These are phyloP conservation scores for Lagocephalus sceleratus DNA, from an alignment of 2,797 vertebrate species.

Conservation along the genomic window DNA sequence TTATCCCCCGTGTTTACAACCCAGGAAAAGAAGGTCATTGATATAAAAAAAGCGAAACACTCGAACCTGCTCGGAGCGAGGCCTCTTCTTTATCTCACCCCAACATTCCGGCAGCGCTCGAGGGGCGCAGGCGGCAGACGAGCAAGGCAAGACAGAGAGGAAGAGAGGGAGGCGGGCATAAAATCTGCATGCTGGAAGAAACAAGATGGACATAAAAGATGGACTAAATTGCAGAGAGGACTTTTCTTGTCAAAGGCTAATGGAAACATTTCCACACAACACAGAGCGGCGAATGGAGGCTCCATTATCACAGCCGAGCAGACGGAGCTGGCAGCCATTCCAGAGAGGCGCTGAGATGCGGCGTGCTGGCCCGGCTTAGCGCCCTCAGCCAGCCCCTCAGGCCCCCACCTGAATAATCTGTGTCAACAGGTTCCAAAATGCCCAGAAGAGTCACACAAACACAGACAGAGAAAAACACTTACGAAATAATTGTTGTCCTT, in stretches of 20 bases:
- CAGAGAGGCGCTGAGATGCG: slow-evolving; percentile 73
- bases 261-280: slow-evolving; percentile 82
- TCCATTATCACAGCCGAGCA: slow-evolving; percentile 81
- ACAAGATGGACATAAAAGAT: slow-evolving; percentile 85
- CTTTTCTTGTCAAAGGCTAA: slow-evolving; percentile 82
- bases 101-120: slow-evolving; percentile 71
- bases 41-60: slow-evolving; percentile 73
- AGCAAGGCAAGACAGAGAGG: slow-evolving; percentile 52
- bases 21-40: slow-evolving; percentile 72
- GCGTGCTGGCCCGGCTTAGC: slow-evolving; percentile 69
- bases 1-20: slow-evolving; percentile 74
- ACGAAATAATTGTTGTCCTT: slow-evolving; percentile 69
- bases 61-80: slow-evolving; percentile 71
- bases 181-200: slow-evolving; percentile 83
- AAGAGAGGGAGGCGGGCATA: slow-evolving; percentile 64
- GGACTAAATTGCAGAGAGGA: slow-evolving; percentile 80
- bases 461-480: slow-evolving; percentile 69
- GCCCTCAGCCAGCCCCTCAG: slow-evolving; percentile 74
- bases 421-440: slow-evolving; percentile 83
- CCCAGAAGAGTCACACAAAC: slow-evolving; percentile 70
- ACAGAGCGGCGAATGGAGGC: slow-evolving; percentile 73
- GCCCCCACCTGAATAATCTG: slow-evolving; percentile 81
- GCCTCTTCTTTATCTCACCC: slow-evolving; percentile 73
- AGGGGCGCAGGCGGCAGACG: slow-evolving; percentile 64
- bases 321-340: slow-evolving; percentile 80